phyloP scores from a whole-genome alignment of 2,888 invertebrate genomes.

The Cantharis flavilabris region DNA sequence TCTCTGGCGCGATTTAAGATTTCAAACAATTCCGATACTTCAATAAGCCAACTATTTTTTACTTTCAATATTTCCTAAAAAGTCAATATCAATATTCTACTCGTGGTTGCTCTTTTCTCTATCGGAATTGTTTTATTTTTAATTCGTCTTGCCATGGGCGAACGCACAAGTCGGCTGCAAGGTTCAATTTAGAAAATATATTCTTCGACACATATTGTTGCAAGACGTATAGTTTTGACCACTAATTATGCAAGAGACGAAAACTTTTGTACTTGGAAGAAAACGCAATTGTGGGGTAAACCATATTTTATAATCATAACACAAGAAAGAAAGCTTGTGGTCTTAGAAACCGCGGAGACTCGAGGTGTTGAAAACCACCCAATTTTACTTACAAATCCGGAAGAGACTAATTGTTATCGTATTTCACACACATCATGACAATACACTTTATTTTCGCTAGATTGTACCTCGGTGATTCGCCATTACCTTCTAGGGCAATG shows the following conservation, averaged over 20 bases:
- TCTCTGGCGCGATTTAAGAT: not conserved
- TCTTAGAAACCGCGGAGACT: not conserved
- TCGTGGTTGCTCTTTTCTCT: not conserved
- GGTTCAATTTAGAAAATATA: not conserved
- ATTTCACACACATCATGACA: no score
- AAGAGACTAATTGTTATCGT: no score
- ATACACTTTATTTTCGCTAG: no score
- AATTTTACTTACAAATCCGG: no score
- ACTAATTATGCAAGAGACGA: not conserved
- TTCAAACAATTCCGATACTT: not conserved
- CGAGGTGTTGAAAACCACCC: no score
- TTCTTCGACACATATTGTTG: not conserved
- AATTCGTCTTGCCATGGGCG: not conserved
- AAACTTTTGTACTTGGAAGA: not conserved
- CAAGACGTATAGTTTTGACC: not conserved
- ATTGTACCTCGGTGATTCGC: no score
- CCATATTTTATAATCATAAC: not conserved
- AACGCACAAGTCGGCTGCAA: no score
- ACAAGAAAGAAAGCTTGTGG: not conserved
- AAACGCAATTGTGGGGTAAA: not conserved
- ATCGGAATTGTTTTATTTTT: not conserved
- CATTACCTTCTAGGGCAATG: no score
- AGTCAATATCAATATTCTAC: not conserved
- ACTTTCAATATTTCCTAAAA: not conserved
- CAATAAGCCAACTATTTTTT: not conserved